These are phyloP conservation scores for Lucilia cuprina DNA, from an alignment of 1,140 invertebrate species.

Conservation along the genomic window DNA sequence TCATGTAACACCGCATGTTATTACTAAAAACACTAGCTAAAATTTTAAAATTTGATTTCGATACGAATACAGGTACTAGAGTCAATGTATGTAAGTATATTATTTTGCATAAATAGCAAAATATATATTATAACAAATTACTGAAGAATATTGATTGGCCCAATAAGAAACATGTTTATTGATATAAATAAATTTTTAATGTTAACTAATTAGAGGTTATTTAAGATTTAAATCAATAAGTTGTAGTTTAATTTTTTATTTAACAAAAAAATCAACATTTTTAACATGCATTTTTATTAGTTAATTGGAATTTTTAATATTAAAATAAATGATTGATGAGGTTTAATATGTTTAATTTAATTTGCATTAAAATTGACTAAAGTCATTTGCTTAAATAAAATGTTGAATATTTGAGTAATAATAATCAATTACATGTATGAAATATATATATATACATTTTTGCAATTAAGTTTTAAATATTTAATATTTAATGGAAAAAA, in stretches of 20 bases:
- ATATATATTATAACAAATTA: not conserved
- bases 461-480: too few relatives aligned
- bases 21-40: not conserved
- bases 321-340: not conserved
- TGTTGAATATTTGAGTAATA: too few relatives aligned
- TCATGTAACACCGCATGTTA: conserved; percentile 16
- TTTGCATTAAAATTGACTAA: not conserved
- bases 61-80: not conserved
- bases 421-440: too few relatives aligned
- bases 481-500: too few relatives aligned
- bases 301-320: not conserved
- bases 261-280: not conserved
- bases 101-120: too few relatives aligned
- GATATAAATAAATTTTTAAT: not conserved
- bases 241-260: too few relatives aligned
- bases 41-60: not conserved
- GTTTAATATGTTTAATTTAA: not conserved
- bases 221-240: not conserved
- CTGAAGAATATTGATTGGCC: conserved; percentile 1
- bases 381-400: too few relatives aligned
- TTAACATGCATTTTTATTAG: not conserved
- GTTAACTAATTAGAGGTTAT: conserved; percentile 2
- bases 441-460: too few relatives aligned
- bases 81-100: too few relatives aligned
- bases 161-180: not conserved